A percentile compares a stretch with the other conserved stretches of the same genome.
phyloP scores from a whole-genome alignment of 2,888 invertebrate genomes.

The Synergus umbraculus region DNA sequence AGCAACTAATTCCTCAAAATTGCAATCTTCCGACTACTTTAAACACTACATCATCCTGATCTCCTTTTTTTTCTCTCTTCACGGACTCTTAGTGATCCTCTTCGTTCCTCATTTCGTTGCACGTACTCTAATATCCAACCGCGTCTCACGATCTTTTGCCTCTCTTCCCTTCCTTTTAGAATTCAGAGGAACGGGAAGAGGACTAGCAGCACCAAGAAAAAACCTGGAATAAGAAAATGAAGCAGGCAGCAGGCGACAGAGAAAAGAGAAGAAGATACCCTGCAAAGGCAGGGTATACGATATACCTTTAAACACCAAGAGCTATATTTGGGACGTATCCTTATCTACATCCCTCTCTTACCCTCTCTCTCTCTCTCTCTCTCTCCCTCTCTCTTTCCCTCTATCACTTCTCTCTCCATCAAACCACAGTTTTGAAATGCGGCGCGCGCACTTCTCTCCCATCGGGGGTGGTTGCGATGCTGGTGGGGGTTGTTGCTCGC shows the following conservation, averaged over 20 bases:
- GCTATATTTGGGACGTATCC: constrained; percentile 30
- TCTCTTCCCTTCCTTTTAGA: constrained; percentile 3
- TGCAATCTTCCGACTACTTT: background rate
- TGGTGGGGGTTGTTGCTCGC: constrained; percentile 45
- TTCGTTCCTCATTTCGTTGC: constrained; percentile 31
- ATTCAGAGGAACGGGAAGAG: background rate
- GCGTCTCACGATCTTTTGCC: constrained; percentile 28
- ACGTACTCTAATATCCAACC: constrained; percentile 37
- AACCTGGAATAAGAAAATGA: constrained; percentile 29
- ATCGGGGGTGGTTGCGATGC: constrained; percentile 31
- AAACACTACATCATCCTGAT: background rate
- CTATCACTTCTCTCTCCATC: constrained; percentile 58
- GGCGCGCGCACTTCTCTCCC: constrained; percentile 62
- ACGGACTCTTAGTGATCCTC: constrained; percentile 32
- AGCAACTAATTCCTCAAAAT: background rate
- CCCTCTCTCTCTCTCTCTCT: constrained; percentile 41
- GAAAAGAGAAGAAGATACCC: constrained; percentile 28
- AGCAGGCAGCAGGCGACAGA: constrained; percentile 37
- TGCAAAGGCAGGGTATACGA: constrained; percentile 8
- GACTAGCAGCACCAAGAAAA: background rate
- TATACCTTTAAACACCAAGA: constrained; percentile 38
- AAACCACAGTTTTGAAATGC: constrained; percentile 69
- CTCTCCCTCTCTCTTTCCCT: constrained; percentile 43
- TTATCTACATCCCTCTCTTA: constrained; percentile 39
- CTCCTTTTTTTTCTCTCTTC: background rate